phyloP scores from a whole-genome alignment of 2,888 invertebrate genomes.

The Euclidia mi region DNA sequence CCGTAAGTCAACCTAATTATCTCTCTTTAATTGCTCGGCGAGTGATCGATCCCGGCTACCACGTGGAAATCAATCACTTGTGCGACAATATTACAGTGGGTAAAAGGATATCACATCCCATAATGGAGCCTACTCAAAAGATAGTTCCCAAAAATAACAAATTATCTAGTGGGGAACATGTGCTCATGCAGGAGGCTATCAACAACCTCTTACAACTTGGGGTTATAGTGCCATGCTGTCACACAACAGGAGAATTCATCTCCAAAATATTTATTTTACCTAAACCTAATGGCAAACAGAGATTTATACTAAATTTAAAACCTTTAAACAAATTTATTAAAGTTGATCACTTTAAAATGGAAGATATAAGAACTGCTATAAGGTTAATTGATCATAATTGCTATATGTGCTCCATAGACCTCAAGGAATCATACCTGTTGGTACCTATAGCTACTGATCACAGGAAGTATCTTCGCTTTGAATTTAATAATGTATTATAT shows the following conservation, averaged over 20 bases:
- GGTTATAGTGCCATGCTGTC: constrained; percentile 31
- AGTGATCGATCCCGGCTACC: no score
- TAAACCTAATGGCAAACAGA: constrained; percentile 9
- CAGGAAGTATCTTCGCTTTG: constrained; percentile 43
- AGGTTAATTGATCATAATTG: neutral
- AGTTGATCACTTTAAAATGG: constrained; percentile 5
- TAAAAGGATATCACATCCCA: constrained; percentile 24
- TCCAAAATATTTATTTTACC: constrained; percentile 2
- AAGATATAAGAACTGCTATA: constrained; percentile 1
- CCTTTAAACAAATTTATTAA: neutral
- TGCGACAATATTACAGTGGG: constrained; percentile 36
- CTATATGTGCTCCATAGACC: neutral
- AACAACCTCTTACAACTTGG: constrained; percentile 37
- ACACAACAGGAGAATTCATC: constrained; percentile 8
- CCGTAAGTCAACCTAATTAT: no score
- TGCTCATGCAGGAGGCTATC: constrained; percentile 29
- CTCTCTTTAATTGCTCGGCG: no score
- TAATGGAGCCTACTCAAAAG: constrained; percentile 9
- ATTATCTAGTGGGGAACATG: constrained; percentile 15
- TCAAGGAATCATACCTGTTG: constrained; percentile 25
- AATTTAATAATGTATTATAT: constrained; percentile 18
- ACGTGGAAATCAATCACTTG: no score
- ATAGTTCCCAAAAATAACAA: neutral
- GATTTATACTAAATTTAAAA: constrained; percentile 10
- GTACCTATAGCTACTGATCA: constrained; percentile 21